Evolutionary conservation across 2,113 vertebrate genomes (phyloP), one percentile per base, ranked within the genome.

Genomic region (Etia nguti): DNA sequence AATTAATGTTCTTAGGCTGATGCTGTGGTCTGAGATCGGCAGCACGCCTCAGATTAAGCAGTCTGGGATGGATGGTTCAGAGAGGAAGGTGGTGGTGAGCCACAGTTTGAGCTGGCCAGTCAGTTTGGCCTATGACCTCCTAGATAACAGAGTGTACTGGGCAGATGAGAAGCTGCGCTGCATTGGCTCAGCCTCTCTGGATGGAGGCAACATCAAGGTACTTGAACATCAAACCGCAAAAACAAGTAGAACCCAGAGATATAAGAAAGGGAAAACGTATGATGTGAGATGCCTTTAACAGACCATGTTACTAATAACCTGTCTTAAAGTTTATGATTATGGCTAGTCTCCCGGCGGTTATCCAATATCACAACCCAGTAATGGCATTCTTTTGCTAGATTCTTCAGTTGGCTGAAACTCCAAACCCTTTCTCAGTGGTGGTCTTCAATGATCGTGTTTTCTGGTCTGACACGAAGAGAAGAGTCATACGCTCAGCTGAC

Each of bases 11-110:
- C 31, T 68, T 86, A 99, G 98, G 85, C 68, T 98, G 90, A 97
- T 99, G 97, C 97, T 98, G 82, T 99, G 98, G 98, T 97, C 98
- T 2, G 97, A 98, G 93, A 96, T 97, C 15, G 97, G 97, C 86
- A 95, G 88, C 62, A 87, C 94, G 3, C 96, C 98, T 59, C 96
- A 96, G 82, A 97, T 99, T 34, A 95, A 97, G 92, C 88, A 90
- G 41, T 95, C 97, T 3, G 93, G 96, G 22, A 99, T 99, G 98
- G 98, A 99, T 15, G 98, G 98, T 4, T 97, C 96, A 2, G 89
- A 82, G 68, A 93, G 94, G 85, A 97, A 91, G 0, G 89, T 97
- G 43, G 90, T 99, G 55, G 90, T 99, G 83, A 93, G 73, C 18
- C 81, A 87, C 26, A 95, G 95, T 7, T 90, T 98, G 81, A 97